Evolutionary conservation across 1,140 invertebrate genomes (phyloP).

Genomic region (Antheraea mylitta): DNA sequence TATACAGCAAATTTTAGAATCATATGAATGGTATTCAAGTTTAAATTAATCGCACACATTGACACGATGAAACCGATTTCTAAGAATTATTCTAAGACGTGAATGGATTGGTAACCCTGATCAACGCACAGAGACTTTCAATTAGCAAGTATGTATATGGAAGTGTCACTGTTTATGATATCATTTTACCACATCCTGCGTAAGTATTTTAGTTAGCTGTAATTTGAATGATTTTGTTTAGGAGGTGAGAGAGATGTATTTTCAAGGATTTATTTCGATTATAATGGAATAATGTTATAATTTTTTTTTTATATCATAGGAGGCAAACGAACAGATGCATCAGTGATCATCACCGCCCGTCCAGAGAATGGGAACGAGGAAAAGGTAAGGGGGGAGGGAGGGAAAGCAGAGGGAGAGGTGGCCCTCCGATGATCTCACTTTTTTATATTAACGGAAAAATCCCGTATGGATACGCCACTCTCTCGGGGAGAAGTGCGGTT

Average conservation of each 20-base stretch:
- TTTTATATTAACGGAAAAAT: no score
- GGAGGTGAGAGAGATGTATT: neutral
- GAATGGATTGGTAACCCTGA: neutral
- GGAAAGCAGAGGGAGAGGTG: no score
- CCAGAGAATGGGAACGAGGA: no score
- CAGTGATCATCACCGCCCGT: no score
- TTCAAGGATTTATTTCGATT: neutral
- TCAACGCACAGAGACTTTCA: neutral
- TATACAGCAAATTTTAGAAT: neutral
- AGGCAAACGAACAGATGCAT: no score
- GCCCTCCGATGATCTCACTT: no score
- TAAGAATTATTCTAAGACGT: neutral
- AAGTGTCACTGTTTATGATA: constrained; percentile 2
- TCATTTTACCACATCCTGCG: constrained; percentile 1
- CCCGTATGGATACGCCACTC: no score
- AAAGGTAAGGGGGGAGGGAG: no score
- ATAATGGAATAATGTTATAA: neutral
- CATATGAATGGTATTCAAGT: neutral
- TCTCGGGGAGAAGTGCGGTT: no score
- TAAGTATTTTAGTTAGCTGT: neutral
- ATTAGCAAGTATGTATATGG: neutral
- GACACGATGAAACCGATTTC: neutral
- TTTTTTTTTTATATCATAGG: no score
- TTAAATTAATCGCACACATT: neutral
- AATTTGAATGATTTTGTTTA: neutral